These are phyloP conservation scores for Drosophila peninsularis DNA, from an alignment of 2,888 invertebrate genomes.

Conservation along the genomic window DNA sequence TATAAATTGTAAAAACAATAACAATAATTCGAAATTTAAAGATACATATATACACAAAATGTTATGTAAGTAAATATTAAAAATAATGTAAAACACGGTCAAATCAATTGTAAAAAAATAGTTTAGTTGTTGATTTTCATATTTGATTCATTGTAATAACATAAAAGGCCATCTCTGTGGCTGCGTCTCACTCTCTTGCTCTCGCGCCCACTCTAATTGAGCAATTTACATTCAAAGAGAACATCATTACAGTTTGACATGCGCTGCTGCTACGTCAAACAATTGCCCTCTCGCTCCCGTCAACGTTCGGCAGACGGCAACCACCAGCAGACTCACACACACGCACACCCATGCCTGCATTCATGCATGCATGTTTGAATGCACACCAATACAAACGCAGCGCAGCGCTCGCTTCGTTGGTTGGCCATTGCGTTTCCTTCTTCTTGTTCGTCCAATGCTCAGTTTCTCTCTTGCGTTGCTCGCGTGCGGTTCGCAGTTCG, in stretches of 20 bases:
- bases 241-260: constrained; percentile 36
- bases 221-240: constrained; percentile 35
- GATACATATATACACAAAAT: not conserved
- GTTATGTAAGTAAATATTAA: not conserved
- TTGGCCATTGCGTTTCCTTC: constrained; percentile 59
- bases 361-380: constrained; percentile 2
- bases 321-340: constrained; percentile 38
- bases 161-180: not conserved
- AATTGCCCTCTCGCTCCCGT: constrained; percentile 47
- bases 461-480: constrained; percentile 63
- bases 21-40: not conserved
- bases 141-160: not conserved
- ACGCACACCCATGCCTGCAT: constrained; percentile 3
- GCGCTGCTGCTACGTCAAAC: constrained; percentile 12
- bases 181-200: not conserved
- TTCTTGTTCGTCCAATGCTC: constrained; percentile 25
- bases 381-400: constrained; percentile 34
- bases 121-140: not conserved
- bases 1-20: not conserved
- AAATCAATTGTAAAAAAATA: not conserved
- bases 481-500: constrained; percentile 64
- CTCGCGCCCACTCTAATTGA: constrained; percentile 28
- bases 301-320: constrained; percentile 26
- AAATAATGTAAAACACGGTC: not conserved
- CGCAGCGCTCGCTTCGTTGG: constrained; percentile 48